Percentiles rank a stretch among this genome's conserved stretches.
These are phyloP conservation scores for Dreissena polymorpha DNA, from an alignment of 1,140 invertebrate genomes.

Conservation along the genomic window DNA sequence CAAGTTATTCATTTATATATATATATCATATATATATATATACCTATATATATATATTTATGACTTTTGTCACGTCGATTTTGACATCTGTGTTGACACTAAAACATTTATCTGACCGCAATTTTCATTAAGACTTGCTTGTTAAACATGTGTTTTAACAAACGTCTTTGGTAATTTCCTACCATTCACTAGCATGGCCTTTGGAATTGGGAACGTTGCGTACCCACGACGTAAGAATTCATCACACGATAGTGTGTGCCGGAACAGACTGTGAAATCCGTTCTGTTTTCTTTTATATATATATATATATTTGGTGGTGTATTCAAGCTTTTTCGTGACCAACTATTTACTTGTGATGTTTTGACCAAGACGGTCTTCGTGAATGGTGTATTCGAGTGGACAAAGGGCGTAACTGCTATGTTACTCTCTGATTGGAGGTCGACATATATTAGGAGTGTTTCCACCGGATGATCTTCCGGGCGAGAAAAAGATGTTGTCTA, in stretches of 20 bases:
- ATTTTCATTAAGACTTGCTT: slow-evolving; percentile 20
- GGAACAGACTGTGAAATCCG: slow-evolving; percentile 21
- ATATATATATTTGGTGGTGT: slow-evolving; percentile 57
- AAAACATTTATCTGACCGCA: slow-evolving; percentile 38
- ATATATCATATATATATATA: not conserved
- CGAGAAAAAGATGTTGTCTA: slow-evolving; percentile 39
- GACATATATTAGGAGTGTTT: not conserved
- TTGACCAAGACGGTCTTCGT: slow-evolving; percentile 24
- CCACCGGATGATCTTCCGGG: not conserved
- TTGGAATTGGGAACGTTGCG: slow-evolving; percentile 35
- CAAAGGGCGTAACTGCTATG: not conserved
- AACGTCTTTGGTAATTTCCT: slow-evolving; percentile 29
- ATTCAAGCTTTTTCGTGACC: slow-evolving; percentile 54
- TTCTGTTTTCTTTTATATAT: slow-evolving; percentile 41
- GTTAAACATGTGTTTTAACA: slow-evolving; percentile 44
- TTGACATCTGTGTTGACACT: slow-evolving; percentile 41
- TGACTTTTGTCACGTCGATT: not conserved
- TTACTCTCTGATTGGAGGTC: not conserved
- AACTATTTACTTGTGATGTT: slow-evolving; percentile 56
- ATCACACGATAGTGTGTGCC: not conserved
- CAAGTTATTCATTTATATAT: not conserved
- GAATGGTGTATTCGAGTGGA: slow-evolving; percentile 8
- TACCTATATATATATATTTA: not conserved
- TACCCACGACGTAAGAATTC: slow-evolving; percentile 28
- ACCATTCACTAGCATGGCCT: slow-evolving; percentile 48